phyloP scores from a whole-genome alignment of 2,888 invertebrate genomes.

The Cheiracanthium punctorium region DNA sequence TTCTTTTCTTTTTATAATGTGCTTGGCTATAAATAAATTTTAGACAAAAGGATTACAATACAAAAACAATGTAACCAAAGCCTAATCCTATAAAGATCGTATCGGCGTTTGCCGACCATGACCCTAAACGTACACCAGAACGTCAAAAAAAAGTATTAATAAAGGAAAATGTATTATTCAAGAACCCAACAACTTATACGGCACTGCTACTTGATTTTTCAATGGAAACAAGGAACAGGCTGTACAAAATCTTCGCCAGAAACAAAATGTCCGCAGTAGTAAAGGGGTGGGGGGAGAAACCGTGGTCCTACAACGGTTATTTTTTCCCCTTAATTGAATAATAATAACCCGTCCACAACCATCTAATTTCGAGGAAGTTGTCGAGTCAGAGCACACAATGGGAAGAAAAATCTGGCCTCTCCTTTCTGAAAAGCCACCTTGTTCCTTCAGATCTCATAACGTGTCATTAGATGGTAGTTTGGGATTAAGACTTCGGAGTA shows the following conservation, averaged over 20 bases:
- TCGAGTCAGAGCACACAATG: neutral
- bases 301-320: neutral
- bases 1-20: too few species aligned
- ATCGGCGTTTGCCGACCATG: too few species aligned
- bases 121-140: too few species aligned
- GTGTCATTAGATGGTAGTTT: constrained; percentile 8
- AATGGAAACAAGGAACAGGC: too few species aligned
- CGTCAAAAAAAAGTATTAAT: too few species aligned
- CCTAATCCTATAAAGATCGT: too few species aligned
- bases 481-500: neutral
- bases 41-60: too few species aligned
- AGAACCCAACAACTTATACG: too few species aligned
- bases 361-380: neutral
- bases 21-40: too few species aligned
- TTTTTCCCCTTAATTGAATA: constrained; percentile 3
- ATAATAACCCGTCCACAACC: constrained; percentile 8
- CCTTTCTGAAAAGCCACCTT: neutral
- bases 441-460: neutral
- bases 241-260: neutral
- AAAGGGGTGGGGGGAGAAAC: neutral
- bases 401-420: neutral
- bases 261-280: constrained; percentile 11
- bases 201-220: too few species aligned
- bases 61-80: too few species aligned
- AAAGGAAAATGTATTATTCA: too few species aligned